A percentile compares a stretch with the other conserved stretches of the same genome.
Conservation (phyloP, 2,113 vertebrate genomes). For the Bambusicola thoracicus region DNA sequence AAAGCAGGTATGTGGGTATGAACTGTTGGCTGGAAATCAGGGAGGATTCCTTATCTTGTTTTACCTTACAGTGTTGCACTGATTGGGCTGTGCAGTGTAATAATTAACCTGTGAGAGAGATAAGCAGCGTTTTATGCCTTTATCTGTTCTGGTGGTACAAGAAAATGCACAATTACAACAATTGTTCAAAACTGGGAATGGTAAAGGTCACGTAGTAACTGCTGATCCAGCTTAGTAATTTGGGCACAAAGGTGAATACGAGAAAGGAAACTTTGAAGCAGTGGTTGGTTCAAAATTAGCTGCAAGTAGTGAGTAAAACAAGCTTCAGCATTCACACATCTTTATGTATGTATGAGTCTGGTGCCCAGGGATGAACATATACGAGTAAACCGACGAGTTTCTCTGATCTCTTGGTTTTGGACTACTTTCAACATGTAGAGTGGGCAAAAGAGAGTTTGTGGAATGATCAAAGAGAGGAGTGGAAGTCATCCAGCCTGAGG, state of each 20-base stretch:
- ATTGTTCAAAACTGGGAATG: neutral
- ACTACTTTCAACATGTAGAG: neutral
- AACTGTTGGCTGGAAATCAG: fast-evolving
- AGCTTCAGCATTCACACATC: neutral
- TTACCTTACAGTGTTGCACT: fast-evolving
- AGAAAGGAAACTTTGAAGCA: neutral
- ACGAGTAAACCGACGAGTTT: neutral
- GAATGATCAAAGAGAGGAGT: neutral
- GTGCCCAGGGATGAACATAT: neutral
- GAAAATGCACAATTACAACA: neutral
- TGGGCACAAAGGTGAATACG: neutral
- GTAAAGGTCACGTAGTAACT: neutral
- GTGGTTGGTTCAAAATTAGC: neutral
- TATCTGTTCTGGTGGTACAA: neutral
- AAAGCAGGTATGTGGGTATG: neutral
- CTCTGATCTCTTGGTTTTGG: neutral
- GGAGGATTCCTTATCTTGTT: neutral
- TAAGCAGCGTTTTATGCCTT: fast-evolving
- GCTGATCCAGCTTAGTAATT: neutral
- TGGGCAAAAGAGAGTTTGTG: neutral
- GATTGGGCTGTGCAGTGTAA: neutral
- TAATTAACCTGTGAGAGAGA: neutral
- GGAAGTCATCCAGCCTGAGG: neutral
- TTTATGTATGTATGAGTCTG: neutral
- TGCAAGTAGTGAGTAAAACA: neutral